Base-by-base conservation (phyloP, 2,888 invertebrate species). In the Lacanobia wlatinum region DNA sequence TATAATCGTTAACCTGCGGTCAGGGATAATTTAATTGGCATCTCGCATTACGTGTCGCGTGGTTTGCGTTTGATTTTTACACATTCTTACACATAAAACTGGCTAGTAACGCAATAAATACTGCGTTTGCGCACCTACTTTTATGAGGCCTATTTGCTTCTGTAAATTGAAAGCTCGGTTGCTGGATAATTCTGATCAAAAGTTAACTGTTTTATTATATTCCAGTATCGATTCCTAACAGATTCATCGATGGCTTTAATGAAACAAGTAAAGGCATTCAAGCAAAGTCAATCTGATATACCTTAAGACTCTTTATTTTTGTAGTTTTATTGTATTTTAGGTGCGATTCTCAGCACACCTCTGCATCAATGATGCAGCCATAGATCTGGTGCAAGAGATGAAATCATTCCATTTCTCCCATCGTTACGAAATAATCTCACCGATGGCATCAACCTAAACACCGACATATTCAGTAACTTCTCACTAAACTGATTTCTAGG, bases 21-120 rank as follows among this genome's bases (percentile, higher is more conserved):
- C 68, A 71, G 61, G 73, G 53, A 80, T 84, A 74, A 84, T 81
- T 84, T 81, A 74, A 84, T 84, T 77, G 73, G 71, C 71, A 67
- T 73, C 66, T 70, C 73, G 50, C n/a, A 59, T 71, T 76, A 77
- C 65, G 52, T 70, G 81, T 72, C 82, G 82, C 82, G 69, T 84
- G 84, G 53, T 50, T 50, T 7, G 61, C 40, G 18, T 71, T 81
- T 71, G 82, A 73, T 84, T 84, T 84, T 82, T 84, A 81, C 70
- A 56, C 53, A 18, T 73, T 69, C 60, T 63, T 71, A 69, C 52
- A 10, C 69, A 64, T 69, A 63, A 78, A 78, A 66, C 62, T 59
- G 18, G 58, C 21, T 38, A 46, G 28, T 59, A 52, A 60, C 14
- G 2, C 73, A 59, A 73, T 78, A 63, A 68, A 73, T 60, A 23